phyloP scores from a whole-genome alignment of 2,113 vertebrate species.

The Oncorhynchus keta region DNA sequence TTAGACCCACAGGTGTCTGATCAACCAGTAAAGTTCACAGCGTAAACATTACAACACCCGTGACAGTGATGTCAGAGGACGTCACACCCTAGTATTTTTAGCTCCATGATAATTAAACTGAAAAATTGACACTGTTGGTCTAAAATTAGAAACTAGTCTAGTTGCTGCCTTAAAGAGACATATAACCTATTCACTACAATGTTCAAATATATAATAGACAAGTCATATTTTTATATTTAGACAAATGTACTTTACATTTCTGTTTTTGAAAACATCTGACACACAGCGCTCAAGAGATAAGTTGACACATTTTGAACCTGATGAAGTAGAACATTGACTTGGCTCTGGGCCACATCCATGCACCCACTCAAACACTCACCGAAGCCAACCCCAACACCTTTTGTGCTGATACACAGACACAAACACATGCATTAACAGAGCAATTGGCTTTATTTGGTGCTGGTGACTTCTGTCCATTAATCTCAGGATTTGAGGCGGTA shows the following conservation, averaged over 20 bases:
- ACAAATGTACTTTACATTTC: neutral
- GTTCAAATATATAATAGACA: conserved; percentile 13
- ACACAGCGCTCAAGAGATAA: neutral
- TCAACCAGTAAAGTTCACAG: neutral
- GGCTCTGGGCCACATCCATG: conserved; percentile 28
- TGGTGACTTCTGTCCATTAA: neutral
- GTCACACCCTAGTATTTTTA: conserved; percentile 39
- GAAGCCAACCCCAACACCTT: conserved; percentile 13
- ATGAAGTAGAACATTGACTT: conserved; percentile 5
- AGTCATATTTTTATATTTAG: neutral
- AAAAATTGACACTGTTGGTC: conserved; percentile 44
- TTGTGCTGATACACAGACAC: neutral
- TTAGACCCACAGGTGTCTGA: neutral
- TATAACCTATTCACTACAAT: conserved; percentile 21
- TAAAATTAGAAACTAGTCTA: conserved; percentile 59
- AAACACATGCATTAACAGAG: neutral
- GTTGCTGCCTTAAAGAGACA: conserved; percentile 43
- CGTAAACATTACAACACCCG: conserved; percentile 7
- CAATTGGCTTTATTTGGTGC: neutral
- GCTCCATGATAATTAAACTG: conserved; percentile 45
- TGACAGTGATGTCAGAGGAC: conserved; percentile 21
- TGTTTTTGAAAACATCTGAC: neutral
- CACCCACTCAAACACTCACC: neutral
- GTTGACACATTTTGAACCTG: conserved; percentile 21
- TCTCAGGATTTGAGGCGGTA: conserved; percentile 3